Percentiles rank a stretch among this genome's conserved stretches.
phyloP scores from a whole-genome alignment of 2,113 vertebrate species.

The Barbus barbus region DNA sequence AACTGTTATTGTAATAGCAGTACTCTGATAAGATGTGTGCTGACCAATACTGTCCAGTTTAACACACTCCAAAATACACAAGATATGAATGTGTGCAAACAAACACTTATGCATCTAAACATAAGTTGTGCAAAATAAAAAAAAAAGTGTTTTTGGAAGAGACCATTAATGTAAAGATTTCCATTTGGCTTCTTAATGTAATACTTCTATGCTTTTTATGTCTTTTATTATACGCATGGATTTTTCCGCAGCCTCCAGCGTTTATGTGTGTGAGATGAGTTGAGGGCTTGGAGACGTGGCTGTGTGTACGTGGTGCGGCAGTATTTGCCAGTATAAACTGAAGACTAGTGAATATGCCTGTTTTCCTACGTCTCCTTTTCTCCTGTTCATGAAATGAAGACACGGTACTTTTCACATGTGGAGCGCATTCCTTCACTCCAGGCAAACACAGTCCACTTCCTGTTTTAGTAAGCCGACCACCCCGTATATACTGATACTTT shows the following conservation, averaged over 20 bases:
- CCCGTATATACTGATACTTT: not conserved
- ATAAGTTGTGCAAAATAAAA: not conserved
- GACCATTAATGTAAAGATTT: not conserved
- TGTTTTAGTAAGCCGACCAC: slow-evolving; percentile 28
- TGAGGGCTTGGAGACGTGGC: slow-evolving; percentile 7
- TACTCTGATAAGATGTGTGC: not conserved
- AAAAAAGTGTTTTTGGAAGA: not conserved
- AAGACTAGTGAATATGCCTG: slow-evolving; percentile 52
- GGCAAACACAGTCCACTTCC: slow-evolving; percentile 39
- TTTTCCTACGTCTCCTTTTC: slow-evolving; percentile 54
- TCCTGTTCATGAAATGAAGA: slow-evolving; percentile 51
- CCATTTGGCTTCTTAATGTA: not conserved
- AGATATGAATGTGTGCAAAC: not conserved
- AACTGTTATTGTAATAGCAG: not conserved
- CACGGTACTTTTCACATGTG: slow-evolving; percentile 47
- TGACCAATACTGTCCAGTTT: not conserved
- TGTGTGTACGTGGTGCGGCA: slow-evolving; percentile 13
- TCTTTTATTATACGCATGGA: not conserved
- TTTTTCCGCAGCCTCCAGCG: no score
- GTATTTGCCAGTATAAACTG: slow-evolving; percentile 53
- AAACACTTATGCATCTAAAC: not conserved
- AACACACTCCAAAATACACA: not conserved
- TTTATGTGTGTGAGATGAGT: slow-evolving; percentile 4
- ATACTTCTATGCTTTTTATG: not conserved
- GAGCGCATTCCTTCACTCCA: slow-evolving; percentile 37